Evolutionary conservation across 2,888 invertebrate genomes (phyloP).

Genomic region (Ypsolopha sequella): DNA sequence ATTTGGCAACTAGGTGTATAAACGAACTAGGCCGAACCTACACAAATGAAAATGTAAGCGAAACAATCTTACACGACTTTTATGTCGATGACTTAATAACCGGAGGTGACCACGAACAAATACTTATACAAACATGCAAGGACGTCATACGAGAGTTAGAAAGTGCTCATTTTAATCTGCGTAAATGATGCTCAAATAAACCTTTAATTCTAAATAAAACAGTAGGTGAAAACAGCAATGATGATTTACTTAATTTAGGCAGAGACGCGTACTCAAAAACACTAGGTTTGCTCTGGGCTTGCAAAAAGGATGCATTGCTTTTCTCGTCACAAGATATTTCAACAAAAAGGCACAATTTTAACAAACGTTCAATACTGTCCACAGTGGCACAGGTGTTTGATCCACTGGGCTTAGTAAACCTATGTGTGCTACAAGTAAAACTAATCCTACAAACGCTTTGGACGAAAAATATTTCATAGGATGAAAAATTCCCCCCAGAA

Average conservation of each 20-base stretch:
- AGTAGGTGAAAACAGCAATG: too few relatives aligned
- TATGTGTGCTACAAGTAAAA: conserved; percentile 4
- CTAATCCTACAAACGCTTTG: conserved; percentile 1
- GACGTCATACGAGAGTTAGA: conserved; percentile 1
- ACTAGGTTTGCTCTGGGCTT: conserved; percentile 8
- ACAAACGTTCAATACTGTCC: conserved; percentile 7
- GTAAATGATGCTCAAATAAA: conserved; percentile 7
- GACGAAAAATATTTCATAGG: conserved; percentile 4
- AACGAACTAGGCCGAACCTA: too few relatives aligned
- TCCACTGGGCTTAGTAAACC: conserved; percentile 8
- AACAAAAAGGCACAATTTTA: not conserved
- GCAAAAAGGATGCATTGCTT: conserved; percentile 4
- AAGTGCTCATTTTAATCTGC: conserved; percentile 4
- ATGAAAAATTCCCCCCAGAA: not conserved
- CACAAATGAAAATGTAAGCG: too few relatives aligned
- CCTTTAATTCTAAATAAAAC: not conserved
- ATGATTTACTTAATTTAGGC: conserved; percentile 2
- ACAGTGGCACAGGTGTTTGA: conserved; percentile 8
- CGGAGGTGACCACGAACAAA: too few relatives aligned
- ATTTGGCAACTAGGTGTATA: not conserved
- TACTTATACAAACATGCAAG: conserved; percentile 7
- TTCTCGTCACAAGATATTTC: not conserved
- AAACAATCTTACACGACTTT: too few relatives aligned
- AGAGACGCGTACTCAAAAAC: conserved; percentile 5
- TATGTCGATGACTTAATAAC: too few relatives aligned